phyloP scores from a whole-genome alignment of 2,797 vertebrate species.

The Sorex maritimensis region DNA sequence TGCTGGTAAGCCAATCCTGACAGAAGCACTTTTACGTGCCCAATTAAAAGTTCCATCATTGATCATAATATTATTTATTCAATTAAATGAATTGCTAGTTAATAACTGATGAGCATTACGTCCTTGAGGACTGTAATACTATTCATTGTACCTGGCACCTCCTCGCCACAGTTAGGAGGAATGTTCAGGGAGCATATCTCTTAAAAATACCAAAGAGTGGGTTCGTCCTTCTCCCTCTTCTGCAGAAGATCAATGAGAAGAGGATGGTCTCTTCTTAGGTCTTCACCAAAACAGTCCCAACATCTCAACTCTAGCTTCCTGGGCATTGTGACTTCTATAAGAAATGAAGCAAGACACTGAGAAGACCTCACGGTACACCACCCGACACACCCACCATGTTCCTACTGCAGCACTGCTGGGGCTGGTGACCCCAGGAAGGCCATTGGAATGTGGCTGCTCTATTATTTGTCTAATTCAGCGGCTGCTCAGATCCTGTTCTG shows the following conservation, averaged over 20 bases:
- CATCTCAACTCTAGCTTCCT: constrained; percentile 68
- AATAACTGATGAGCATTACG: constrained; percentile 99
- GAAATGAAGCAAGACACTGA: constrained; percentile 11
- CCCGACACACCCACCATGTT: neutral
- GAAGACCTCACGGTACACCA: neutral
- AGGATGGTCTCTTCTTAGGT: constrained; percentile 81
- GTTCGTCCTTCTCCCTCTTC: constrained; percentile 78
- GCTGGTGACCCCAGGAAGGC: constrained; percentile 57
- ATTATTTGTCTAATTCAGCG: constrained; percentile 46
- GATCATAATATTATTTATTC: constrained; percentile 99
- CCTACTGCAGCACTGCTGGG: neutral
- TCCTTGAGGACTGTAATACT: constrained; percentile 97
- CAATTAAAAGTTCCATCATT: constrained; percentile 99
- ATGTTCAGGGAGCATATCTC: constrained; percentile 92
- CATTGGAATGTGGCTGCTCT: constrained; percentile 30
- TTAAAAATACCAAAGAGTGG: constrained; percentile 89
- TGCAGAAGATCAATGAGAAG: constrained; percentile 88
- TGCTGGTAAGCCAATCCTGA: constrained; percentile 94
- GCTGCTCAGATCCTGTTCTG: constrained; percentile 38
- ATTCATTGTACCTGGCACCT: constrained; percentile 97
- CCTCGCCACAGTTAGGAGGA: constrained; percentile 93
- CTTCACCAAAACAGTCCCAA: neutral
- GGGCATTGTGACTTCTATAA: neutral
- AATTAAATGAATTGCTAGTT: constrained; percentile 99
- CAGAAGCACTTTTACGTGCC: constrained; percentile 95